Base-by-base conservation (phyloP, 2,888 invertebrate genomes). In the Brassicogethes aeneus region DNA sequence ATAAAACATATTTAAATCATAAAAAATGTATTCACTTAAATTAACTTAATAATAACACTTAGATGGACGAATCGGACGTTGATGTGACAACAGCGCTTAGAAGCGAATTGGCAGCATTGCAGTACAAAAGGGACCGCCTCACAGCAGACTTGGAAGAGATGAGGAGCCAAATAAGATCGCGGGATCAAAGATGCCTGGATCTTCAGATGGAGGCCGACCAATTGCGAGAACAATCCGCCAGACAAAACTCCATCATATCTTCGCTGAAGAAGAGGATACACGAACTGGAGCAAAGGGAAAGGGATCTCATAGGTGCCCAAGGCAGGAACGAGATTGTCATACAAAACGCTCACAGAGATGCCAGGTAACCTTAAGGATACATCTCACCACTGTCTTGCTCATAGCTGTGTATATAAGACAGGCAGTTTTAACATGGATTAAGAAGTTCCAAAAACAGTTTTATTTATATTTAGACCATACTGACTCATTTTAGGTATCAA, bases 21-120 rank as follows among this genome's bases (percentile, higher is more conserved):
- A 23, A n/a, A n/a, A n/a, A n/a, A n/a, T n/a, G n/a, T n/a, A n/a
- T n/a, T n/a, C n/a, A n/a, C n/a, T n/a, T n/a, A n/a, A 23, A 7
- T 10, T 10, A 23, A 23, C 23, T 5, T 7, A 23, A 23, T 23
- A 23, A 7, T 23, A 10, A 23, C 5, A 23, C 3, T 10, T 15
- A 78, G 77, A 75, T 77, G 76, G 76, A 77, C 45, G 69, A 74
- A 51, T 71, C 72, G 23, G 66, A 64, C 35, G 58, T 66, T 59
- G 88, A 88, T 64, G 67, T 85, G 52, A 75, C 84, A 16, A 87
- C 87, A 29, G 74, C 82, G 7, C 69, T 90, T 44, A 77, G 86
- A 52, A 89, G 89, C 66, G 90, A 90, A 66, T 69, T 90, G 52
- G 90, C 90, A 13, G 89, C 81, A 2, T 70, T 88, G 36, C 86